Evolutionary conservation across 2,888 invertebrate species (phyloP).

Genomic region (Tiliacea aurago): DNA sequence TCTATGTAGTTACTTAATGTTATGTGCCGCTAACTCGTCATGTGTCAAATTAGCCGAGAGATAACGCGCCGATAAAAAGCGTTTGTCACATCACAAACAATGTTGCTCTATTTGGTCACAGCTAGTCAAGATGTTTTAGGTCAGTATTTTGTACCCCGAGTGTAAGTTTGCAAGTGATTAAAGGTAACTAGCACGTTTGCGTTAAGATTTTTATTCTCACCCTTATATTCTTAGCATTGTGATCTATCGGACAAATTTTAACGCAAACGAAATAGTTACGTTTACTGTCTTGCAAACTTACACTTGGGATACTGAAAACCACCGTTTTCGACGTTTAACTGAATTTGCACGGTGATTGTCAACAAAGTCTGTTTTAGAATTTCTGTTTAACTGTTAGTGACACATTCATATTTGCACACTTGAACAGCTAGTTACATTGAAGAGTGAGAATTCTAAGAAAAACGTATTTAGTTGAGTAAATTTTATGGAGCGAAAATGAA

Average conservation of each 20-base stretch:
- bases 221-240: too few species aligned
- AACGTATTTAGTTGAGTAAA: not conserved
- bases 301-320: too few species aligned
- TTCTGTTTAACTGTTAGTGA: conserved; percentile 21
- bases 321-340: conserved; percentile 17
- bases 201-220: too few species aligned
- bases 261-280: too few species aligned
- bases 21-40: conserved; percentile 54
- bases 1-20: conserved; percentile 41
- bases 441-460: conserved; percentile 36
- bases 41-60: conserved; percentile 63
- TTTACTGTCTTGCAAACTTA: too few species aligned
- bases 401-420: conserved; percentile 44
- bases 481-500: conserved; percentile 12
- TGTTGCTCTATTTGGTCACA: conserved; percentile 36
- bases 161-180: too few species aligned
- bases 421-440: conserved; percentile 27
- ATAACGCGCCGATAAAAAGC: conserved; percentile 60
- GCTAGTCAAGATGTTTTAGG: conserved; percentile 15
- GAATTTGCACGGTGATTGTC: conserved; percentile 47
- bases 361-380: conserved; percentile 29
- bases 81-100: conserved; percentile 33
- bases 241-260: too few species aligned
- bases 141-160: conserved; percentile 4
- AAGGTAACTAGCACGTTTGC: too few species aligned